Base-by-base conservation (phyloP, 2,797 vertebrate species). In the Pitangus sulphuratus region DNA sequence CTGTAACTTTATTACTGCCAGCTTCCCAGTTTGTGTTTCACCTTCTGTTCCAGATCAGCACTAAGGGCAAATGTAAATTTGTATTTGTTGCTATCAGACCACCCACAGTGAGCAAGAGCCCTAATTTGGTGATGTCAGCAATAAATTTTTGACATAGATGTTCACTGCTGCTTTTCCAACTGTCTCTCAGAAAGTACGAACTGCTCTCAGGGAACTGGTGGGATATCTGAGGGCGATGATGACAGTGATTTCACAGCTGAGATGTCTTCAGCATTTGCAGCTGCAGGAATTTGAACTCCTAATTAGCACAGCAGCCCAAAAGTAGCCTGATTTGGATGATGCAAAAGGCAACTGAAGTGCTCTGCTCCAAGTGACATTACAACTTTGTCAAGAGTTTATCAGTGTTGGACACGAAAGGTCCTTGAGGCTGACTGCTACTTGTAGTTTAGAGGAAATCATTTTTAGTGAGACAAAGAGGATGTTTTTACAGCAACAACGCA, bases 51-150 rank as follows among this genome's bases (percentile, higher is more conserved):
- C 53, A 71, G 37, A n/a, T 61, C 9, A 69, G 30, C 42, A 31
- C 26, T 0, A 15, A 57, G 50, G 33, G 54, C 45, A 84, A 50
- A 30, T 20, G 31, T 4, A 57, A 44, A 50, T 30, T 33, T 61
- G 12, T 57, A 1, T 78, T 50, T 88, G 47, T 31, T 72, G 24
- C 21, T 75, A 30, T 68, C 53, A 54, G 37, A 64, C n/a, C 62
- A 26, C 22, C 53, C n/a, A 25, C 40, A 25, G 28, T 2, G 33
- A 25, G 6, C 45, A 56, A 58, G 71, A 58, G 40, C 71, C 17
- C 47, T 40, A 42, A 17, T 30, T 51, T 0, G 0, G 15, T 17
- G 42, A 33, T 56, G 30, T 15, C 79, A 78, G 64, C 24, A 71
- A 21, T 8, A 16, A 3, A 20, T 42, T 81, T 80, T 35, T 80